A percentile compares a stretch with the other conserved stretches of the same genome.
Conservation (phyloP, 2,113 vertebrate species). For the Actinemys pallida region DNA sequence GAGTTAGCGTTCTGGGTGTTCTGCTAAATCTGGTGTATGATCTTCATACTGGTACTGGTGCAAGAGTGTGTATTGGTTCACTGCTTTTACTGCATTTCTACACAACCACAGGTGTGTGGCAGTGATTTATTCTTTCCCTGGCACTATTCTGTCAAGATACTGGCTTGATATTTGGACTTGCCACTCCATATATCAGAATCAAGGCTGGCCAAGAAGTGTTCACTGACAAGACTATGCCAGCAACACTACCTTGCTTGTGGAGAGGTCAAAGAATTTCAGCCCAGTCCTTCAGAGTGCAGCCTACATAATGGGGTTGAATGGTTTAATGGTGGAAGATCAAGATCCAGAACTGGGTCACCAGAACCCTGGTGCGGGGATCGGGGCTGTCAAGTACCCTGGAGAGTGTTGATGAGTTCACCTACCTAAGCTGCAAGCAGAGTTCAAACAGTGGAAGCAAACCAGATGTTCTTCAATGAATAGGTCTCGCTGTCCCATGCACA, state of each 20-base stretch:
- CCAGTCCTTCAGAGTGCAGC: not conserved
- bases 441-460: not conserved
- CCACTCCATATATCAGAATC: not conserved
- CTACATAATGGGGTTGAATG: not conserved
- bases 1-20: not conserved
- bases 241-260: not conserved
- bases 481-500: not conserved
- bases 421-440: not conserved
- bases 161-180: not conserved
- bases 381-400: not conserved
- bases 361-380: not conserved
- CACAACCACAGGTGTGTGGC: not conserved
- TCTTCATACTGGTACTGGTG: not conserved
- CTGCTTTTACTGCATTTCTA: not conserved
- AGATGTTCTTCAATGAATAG: not conserved
- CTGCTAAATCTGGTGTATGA: not conserved
- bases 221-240: not conserved
- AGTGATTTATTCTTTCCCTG: not conserved
- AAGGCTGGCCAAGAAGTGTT: not conserved
- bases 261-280: not conserved
- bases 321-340: not conserved
- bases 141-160: not conserved
- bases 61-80: not conserved
- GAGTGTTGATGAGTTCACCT: not conserved
- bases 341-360: not conserved